phyloP scores from a whole-genome alignment of 2,888 invertebrate species.

The Seira ritae region DNA sequence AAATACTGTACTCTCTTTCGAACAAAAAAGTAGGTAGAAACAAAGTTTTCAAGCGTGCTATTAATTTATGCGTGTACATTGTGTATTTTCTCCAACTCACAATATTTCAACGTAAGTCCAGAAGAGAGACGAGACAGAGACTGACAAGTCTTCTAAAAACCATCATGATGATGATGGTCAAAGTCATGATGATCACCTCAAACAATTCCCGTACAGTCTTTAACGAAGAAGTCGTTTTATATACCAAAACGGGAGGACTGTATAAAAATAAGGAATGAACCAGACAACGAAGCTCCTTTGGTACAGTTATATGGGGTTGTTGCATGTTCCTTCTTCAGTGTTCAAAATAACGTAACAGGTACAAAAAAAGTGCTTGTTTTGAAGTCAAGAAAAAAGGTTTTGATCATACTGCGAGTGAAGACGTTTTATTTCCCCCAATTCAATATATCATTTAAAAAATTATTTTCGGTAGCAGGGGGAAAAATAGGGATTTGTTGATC shows the following conservation, averaged over 20 bases:
- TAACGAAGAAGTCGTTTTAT: no score
- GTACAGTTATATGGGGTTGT: constrained; percentile 24
- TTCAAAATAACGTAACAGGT: neutral
- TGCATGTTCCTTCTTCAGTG: neutral
- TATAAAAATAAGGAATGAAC: neutral
- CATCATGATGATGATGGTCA: no score
- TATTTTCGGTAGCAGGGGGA: no score
- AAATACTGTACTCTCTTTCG: constrained; percentile 12
- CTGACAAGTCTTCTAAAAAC: no score
- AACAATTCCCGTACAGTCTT: no score
- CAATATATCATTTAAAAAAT: constrained; percentile 25
- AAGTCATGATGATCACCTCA: no score
- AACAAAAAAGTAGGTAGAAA: neutral
- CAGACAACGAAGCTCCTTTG: constrained; percentile 3
- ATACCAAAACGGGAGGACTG: neutral
- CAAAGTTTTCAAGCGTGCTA: neutral
- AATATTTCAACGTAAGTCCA: no score
- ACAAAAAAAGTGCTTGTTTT: neutral
- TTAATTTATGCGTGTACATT: no score
- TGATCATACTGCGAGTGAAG: constrained; percentile 48
- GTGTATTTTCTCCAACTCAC: no score
- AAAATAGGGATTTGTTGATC: no score
- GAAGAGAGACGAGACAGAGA: no score
- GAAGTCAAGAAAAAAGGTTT: constrained; percentile 24
- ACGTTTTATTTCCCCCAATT: constrained; percentile 53